phyloP scores from a whole-genome alignment of 1,140 invertebrate species.

The Drosophila prosaltans region DNA sequence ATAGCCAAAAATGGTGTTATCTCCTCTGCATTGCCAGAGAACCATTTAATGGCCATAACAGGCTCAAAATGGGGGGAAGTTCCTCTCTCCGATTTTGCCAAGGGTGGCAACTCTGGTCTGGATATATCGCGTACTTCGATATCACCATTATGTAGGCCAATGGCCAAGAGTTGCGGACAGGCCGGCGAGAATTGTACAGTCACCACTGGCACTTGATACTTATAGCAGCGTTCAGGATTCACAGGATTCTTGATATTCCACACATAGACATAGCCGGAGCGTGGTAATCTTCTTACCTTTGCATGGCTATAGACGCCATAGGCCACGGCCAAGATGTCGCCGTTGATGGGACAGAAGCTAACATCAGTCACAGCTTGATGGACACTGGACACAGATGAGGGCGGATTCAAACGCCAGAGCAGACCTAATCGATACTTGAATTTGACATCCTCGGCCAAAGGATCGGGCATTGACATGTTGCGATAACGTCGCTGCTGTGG shows the following conservation, averaged over 20 bases:
- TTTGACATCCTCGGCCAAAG: constrained; percentile 85
- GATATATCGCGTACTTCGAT: constrained; percentile 89
- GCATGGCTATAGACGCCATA: constrained; percentile 86
- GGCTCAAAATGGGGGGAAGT: constrained; percentile 86
- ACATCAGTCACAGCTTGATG: constrained; percentile 85
- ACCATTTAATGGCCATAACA: constrained; percentile 87
- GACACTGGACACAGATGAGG: not conserved
- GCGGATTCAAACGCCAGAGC: constrained; percentile 86
- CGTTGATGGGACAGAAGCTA: constrained; percentile 87
- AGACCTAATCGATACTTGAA: constrained; percentile 87
- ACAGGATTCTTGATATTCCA: constrained; percentile 95
- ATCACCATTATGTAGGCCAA: constrained; percentile 91
- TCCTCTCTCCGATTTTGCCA: constrained; percentile 84
- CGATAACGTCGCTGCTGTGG: constrained; percentile 87
- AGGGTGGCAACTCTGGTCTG: constrained; percentile 81
- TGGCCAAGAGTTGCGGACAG: constrained; percentile 89
- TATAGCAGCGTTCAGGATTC: constrained; percentile 89
- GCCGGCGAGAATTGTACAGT: constrained; percentile 88
- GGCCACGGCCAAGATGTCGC: constrained; percentile 88
- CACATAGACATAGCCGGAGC: constrained; percentile 85
- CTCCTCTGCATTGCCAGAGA: constrained; percentile 47
- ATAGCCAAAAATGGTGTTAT: constrained; percentile 84
- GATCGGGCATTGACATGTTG: constrained; percentile 86
- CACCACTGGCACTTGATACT: constrained; percentile 88
- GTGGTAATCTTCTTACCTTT: constrained; percentile 11